phyloP scores from a whole-genome alignment of 2,888 invertebrate species.

The Hypena proboscidalis region DNA sequence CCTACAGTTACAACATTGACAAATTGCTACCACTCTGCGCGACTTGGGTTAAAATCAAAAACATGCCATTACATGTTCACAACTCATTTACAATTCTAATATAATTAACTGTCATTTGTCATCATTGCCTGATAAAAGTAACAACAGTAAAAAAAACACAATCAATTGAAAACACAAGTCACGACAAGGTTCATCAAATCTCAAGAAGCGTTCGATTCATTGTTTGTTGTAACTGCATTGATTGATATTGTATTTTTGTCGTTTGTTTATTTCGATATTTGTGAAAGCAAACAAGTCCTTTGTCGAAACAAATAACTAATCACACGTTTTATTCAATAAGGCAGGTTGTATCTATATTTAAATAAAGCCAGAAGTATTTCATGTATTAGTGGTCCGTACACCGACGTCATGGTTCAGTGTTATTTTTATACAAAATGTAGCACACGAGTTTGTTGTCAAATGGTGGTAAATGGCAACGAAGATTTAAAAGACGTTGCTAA shows the following conservation, averaged over 20 bases:
- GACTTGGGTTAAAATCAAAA: too few relatives aligned
- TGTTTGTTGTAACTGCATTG: conserved; percentile 18
- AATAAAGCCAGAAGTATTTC: too few relatives aligned
- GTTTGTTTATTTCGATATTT: conserved; percentile 15
- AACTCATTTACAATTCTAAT: background rate
- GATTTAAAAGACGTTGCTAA: too few relatives aligned
- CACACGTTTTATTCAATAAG: background rate
- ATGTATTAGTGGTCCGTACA: too few relatives aligned
- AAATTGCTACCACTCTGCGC: too few relatives aligned
- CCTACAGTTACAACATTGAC: too few relatives aligned
- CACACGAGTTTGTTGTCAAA: too few relatives aligned
- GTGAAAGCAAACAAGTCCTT: conserved; percentile 6
- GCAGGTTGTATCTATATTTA: background rate
- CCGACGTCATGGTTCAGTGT: too few relatives aligned
- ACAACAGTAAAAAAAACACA: conserved; percentile 25
- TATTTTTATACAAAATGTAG: too few relatives aligned
- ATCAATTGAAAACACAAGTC: conserved; percentile 36
- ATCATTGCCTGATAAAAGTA: conserved; percentile 22
- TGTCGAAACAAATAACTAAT: too few relatives aligned
- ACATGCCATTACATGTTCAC: background rate
- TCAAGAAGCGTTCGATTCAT: conserved; percentile 23
- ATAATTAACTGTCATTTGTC: conserved; percentile 8
- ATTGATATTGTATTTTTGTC: conserved; percentile 24
- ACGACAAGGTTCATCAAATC: conserved; percentile 32
- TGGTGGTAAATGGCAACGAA: too few relatives aligned